Evolutionary conservation across 2,888 invertebrate species (phyloP), one percentile per base, ranked within the genome.

Genomic region (Leptinotarsa juncta): DNA sequence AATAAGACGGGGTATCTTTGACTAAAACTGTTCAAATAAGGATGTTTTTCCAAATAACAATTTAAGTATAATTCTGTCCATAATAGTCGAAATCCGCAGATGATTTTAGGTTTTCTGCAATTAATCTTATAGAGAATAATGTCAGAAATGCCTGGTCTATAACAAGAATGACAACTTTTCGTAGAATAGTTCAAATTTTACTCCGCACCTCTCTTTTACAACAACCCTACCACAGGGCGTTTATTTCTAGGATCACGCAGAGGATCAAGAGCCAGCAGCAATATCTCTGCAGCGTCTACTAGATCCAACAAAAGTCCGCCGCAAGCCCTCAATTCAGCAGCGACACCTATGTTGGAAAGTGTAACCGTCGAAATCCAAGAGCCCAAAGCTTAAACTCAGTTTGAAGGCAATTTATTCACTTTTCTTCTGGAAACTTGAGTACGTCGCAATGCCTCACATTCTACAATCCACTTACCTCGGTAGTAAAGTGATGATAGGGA

Each of bases 361-460:
- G 93, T 95, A 78, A 94, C 94, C 79, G 93, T 95, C 72, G 95
- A 95, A 89, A 92, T 95, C 82, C 92, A 93, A 83, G 92, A 93
- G 83, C 92, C 93, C 78, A 92, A 91, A 83, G 88, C 78, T 69
- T 81, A 81, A 82, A 65, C 65, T 73, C 12, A 69, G 68, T 55
- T 50, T 65, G 18, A 42, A 68, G 50, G 57, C 62, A 55, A 57
- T 7, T 67, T 67, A 51, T 42, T 57, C 55, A 57, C 65, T 62
- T 73, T 70, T 66, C 62, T 62, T 74, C 42, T 65, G 51, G 57
- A 66, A 65, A 62, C 42, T 65, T 70, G 71, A 70, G 65, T 69
- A 65, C 66, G 66, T 71, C 68, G 55, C 74, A 57, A 60, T 65
- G 65, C 67, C 68, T 32, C 15, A 70, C 73, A 76, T 60, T 78